Percentiles rank a stretch among this genome's conserved stretches.
Evolutionary conservation across 2,888 invertebrate genomes (phyloP).

Genomic region (Hyposoter didymator): DNA sequence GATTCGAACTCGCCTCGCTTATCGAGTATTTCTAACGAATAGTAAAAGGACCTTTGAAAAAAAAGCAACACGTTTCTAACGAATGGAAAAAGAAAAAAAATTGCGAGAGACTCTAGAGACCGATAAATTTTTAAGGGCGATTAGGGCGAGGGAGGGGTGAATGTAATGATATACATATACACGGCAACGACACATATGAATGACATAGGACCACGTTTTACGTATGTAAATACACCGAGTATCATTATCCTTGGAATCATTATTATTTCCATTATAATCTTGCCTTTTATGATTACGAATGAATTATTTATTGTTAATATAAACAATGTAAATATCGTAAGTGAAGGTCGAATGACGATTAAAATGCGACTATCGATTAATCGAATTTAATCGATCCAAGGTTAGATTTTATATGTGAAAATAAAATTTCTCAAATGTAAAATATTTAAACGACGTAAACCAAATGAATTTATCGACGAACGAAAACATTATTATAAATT

Average conservation of each 20-base stretch:
- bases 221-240: constrained; percentile 78
- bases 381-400: constrained; percentile 68
- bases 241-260: constrained; percentile 50
- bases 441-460: constrained; percentile 48
- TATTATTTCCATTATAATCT: constrained; percentile 35
- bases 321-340: constrained; percentile 67
- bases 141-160: constrained; percentile 4
- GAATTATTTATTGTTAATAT: constrained; percentile 52
- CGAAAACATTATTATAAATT: background rate
- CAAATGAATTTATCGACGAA: constrained; percentile 44
- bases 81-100: background rate
- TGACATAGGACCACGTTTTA: constrained; percentile 81
- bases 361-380: constrained; percentile 64
- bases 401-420: constrained; percentile 79
- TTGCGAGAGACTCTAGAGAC: constrained; percentile 1
- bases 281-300: constrained; percentile 21
- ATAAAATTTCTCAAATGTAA: constrained; percentile 57
- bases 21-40: background rate
- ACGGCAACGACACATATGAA: constrained; percentile 82
- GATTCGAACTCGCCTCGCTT: background rate
- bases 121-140: background rate
- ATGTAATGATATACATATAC: constrained; percentile 70
- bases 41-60: background rate
- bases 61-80: background rate
- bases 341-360: constrained; percentile 56